Conservation (phyloP, 2,797 vertebrate species). For the Merluccius polli region DNA sequence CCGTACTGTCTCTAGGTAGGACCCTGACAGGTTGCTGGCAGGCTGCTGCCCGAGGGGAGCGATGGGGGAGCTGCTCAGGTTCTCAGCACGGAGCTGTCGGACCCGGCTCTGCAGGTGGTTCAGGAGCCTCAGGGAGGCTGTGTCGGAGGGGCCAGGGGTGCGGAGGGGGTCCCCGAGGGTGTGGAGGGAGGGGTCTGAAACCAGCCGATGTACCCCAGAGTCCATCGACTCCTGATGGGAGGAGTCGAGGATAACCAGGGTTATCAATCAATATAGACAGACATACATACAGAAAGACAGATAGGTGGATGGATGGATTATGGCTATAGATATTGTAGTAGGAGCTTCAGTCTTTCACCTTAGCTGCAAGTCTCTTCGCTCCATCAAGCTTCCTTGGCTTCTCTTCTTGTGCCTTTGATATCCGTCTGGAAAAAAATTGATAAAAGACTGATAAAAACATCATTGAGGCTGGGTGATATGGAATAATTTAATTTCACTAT, state of each 20-base stretch:
- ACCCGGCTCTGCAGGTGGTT: slow-evolving; percentile 70
- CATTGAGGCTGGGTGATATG: not conserved
- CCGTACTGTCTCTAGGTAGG: slow-evolving; percentile 45
- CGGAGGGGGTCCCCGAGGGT: slow-evolving; percentile 18
- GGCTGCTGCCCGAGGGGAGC: slow-evolving; percentile 13
- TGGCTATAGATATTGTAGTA: not conserved
- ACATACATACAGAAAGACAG: not conserved
- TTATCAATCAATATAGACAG: not conserved
- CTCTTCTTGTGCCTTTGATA: slow-evolving; percentile 45
- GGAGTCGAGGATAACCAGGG: not conserved
- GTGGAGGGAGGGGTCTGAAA: slow-evolving; percentile 34
- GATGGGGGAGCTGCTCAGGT: slow-evolving; percentile 31
- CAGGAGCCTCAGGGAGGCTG: slow-evolving; percentile 64
- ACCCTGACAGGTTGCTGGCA: slow-evolving; percentile 37
- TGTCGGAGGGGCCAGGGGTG: slow-evolving; percentile 36
- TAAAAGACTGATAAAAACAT: not conserved
- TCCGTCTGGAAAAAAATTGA: slow-evolving; percentile 60
- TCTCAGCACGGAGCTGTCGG: slow-evolving; percentile 70
- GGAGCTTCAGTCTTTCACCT: slow-evolving; percentile 50
- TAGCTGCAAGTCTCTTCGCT: slow-evolving; percentile 35
- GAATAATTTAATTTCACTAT: not conserved
- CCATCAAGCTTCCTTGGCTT: slow-evolving; percentile 37
- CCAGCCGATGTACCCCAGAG: slow-evolving; percentile 22
- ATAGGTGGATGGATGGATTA: not conserved
- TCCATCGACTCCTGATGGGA: slow-evolving; percentile 48